Evolutionary conservation across 2,113 vertebrate genomes (phyloP), one percentile per base, ranked within the genome.

Genomic region (Capricornis sumatraensis): DNA sequence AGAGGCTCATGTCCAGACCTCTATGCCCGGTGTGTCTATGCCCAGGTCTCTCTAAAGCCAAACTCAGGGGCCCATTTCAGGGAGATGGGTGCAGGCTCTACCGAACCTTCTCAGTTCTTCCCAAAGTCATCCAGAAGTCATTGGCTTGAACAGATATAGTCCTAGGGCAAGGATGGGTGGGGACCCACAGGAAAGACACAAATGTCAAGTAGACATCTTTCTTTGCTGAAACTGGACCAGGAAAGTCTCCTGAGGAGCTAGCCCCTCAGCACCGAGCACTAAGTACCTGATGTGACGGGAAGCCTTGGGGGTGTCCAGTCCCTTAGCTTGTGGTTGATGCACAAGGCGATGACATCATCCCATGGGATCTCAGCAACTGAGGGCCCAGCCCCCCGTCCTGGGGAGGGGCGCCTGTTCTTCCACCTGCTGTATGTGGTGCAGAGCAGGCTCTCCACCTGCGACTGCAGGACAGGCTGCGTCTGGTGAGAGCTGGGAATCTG

Each of bases 271-370:
- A 13, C 50, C 3, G 2, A 27, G 21, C 0, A 0, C 27, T 16
- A 62, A 21, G 91, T 97, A 99, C 99, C 99, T 98, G 99, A 87
- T 47, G 95, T 93, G 93, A 99, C 5, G 0, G 99, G 99, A 2
- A 98, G 96, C 53, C 97, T 98, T 0, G 99, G 99, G 7, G 99
- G 98, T 9, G 97, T 98, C 99, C 99, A 99, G 98, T 99, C 99
- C 93, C 99, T 99, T 96, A 99, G 98, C 88, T 99, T 99, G 98
- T 99, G 99, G 97, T 99, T 99, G 30, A 99, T 99, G 76, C 99
- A 99, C 40, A 99, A 98, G 78, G 98, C 88, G 40, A 99, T 96
- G 62, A 99, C 88, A 5, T 99, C 99, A 8, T 99, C 99, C 99
- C 99, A 99, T 0, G 99, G 99, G 76, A 99, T 99, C 58, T 98